phyloP scores from a whole-genome alignment of 1,140 invertebrate genomes.

The Drosophila serrata region DNA sequence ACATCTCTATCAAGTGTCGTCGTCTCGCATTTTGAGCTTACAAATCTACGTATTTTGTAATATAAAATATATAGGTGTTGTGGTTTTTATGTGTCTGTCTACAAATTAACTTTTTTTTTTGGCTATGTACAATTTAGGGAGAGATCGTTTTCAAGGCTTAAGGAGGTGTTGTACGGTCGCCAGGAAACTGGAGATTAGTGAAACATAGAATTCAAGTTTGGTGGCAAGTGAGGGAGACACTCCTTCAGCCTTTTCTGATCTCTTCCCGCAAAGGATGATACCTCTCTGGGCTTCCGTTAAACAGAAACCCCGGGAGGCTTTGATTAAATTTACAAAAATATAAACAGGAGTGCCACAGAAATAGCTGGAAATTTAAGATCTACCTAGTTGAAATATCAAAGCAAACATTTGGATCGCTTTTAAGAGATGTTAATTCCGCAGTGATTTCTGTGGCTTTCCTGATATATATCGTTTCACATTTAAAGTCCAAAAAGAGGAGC shows the following conservation, averaged over 20 bases:
- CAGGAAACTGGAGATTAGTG: not conserved
- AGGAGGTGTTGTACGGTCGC: not conserved
- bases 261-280: conserved; percentile 9
- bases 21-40: conserved; percentile 70
- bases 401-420: not conserved
- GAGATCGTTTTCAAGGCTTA: conserved; percentile 1
- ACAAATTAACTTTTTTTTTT: conserved; percentile 36
- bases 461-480: conserved; percentile 26
- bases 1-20: conserved; percentile 58
- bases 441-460: not conserved
- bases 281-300: conserved; percentile 15
- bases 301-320: conserved; percentile 2
- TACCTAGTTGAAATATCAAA: too few species aligned
- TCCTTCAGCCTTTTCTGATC: not conserved
- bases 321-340: conserved; percentile 34
- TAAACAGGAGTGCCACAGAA: not conserved
- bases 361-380: not conserved
- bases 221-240: not conserved
- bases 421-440: too few species aligned
- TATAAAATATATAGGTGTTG: conserved; percentile 71
- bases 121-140: conserved; percentile 61
- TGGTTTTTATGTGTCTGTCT: conserved; percentile 31
- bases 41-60: conserved; percentile 53
- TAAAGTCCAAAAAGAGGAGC: conserved; percentile 41
- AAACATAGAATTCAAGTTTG: conserved; percentile 4